Conservation (phyloP, 2,888 invertebrate genomes). For the Drosophila nr. medialis region DNA sequence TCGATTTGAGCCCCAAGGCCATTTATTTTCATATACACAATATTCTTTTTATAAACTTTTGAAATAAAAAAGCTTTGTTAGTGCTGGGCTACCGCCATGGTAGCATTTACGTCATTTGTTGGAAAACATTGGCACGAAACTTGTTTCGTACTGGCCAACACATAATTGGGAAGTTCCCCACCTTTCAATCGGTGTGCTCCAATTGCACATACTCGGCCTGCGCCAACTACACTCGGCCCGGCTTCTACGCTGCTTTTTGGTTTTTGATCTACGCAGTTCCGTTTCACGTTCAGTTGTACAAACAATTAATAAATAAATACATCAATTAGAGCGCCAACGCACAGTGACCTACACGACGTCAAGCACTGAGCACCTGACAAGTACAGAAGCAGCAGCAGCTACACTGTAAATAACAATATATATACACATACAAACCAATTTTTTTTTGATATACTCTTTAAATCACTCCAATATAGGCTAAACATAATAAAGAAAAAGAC, state of each 20-base stretch:
- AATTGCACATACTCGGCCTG: constrained; percentile 41
- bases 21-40: constrained; percentile 67
- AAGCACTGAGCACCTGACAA: constrained; percentile 35
- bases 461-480: not conserved
- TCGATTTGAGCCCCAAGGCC: constrained; percentile 59
- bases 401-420: constrained; percentile 19
- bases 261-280: constrained; percentile 56
- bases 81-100: constrained; percentile 26
- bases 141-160: constrained; percentile 33
- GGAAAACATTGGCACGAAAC: constrained; percentile 34
- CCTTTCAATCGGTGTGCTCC: constrained; percentile 44
- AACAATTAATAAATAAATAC: constrained; percentile 69
- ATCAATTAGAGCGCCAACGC: constrained; percentile 78
- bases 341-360: constrained; percentile 70
- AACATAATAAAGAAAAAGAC: not conserved
- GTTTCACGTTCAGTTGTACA: constrained; percentile 48
- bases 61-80: constrained; percentile 61
- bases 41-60: constrained; percentile 73
- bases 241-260: not conserved
- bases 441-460: not conserved
- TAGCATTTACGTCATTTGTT: constrained; percentile 59
- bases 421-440: not conserved
- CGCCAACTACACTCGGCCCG: constrained; percentile 6
- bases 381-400: constrained; percentile 18
- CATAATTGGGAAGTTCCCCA: constrained; percentile 52